phyloP scores from a whole-genome alignment of 2,113 vertebrate genomes.

The Tympanuchus pallidicinctus region DNA sequence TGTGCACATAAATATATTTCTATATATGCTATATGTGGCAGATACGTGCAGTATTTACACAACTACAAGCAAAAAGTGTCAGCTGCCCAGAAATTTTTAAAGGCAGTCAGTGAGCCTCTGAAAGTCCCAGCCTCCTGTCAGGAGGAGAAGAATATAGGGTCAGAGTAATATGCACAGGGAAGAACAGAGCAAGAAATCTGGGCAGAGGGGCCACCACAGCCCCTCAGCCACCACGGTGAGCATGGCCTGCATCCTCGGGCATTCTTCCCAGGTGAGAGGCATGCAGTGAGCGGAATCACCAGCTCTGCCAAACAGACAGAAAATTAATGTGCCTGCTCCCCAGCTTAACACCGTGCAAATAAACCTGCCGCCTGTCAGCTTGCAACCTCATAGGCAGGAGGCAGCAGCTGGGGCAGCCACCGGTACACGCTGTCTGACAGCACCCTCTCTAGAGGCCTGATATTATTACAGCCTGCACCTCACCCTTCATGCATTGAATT shows the following conservation, averaged over 20 bases:
- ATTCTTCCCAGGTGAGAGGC: background rate
- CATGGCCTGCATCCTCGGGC: background rate
- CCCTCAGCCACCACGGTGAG: background rate
- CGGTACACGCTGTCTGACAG: constrained; percentile 60
- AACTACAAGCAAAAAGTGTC: background rate
- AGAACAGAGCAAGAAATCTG: background rate
- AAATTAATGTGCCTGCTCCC: constrained; percentile 45
- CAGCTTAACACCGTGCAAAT: background rate
- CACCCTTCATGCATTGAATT: constrained; percentile 72
- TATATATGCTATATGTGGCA: background rate
- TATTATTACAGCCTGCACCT: constrained; percentile 74
- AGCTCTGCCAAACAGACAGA: background rate
- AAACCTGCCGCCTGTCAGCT: constrained; percentile 67
- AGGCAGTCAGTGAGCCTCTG: background rate
- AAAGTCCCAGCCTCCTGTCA: background rate
- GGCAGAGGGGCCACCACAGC: fast-evolving
- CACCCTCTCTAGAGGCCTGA: constrained; percentile 79
- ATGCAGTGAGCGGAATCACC: background rate
- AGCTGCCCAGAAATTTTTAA: background rate
- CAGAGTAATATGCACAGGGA: background rate
- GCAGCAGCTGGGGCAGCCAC: constrained; percentile 44
- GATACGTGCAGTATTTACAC: no score
- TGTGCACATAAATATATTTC: no score
- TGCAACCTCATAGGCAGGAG: background rate
- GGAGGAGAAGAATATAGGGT: background rate